These are phyloP conservation scores for Halictus ligatus DNA, from an alignment of 2,888 invertebrate genomes.

Conservation along the genomic window DNA sequence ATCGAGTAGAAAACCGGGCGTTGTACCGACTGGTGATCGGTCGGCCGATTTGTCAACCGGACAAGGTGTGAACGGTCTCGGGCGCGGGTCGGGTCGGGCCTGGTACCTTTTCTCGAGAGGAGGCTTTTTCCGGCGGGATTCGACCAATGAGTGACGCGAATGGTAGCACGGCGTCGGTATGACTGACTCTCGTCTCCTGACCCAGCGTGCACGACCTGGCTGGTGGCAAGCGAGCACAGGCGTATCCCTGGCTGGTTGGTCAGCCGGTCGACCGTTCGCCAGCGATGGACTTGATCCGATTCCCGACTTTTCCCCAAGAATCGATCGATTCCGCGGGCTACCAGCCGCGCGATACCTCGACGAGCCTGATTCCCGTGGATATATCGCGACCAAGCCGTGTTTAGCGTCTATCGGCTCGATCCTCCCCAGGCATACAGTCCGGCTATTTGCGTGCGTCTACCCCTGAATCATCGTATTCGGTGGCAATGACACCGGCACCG, in stretches of 20 bases:
- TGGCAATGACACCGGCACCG: neutral
- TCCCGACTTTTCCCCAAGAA: constrained; percentile 62
- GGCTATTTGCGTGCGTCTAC: neutral
- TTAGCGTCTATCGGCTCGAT: neutral
- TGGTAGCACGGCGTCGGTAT: constrained; percentile 79
- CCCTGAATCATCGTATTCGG: neutral
- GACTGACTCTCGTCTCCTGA: constrained; percentile 77
- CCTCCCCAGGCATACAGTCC: neutral
- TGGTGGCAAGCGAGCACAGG: constrained; percentile 65
- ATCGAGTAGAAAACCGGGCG: neutral
- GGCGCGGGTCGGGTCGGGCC: neutral
- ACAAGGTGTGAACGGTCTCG: neutral
- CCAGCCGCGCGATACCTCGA: neutral
- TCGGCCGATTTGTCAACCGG: neutral
- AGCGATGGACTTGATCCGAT: constrained; percentile 61
- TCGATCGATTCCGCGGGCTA: constrained; percentile 45
- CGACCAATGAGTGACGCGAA: constrained; percentile 74
- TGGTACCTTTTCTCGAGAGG: constrained; percentile 22
- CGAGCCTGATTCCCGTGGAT: neutral
- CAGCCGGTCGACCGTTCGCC: constrained; percentile 62
- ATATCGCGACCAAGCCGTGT: neutral
- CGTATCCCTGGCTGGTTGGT: constrained; percentile 66
- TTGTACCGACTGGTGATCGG: neutral
- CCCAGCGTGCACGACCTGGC: constrained; percentile 69
- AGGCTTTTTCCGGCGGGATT: constrained; percentile 32